Percentiles rank a stretch among this genome's conserved stretches.
Conservation (phyloP, 2,797 vertebrate species). For the Protonibea diacanthus region DNA sequence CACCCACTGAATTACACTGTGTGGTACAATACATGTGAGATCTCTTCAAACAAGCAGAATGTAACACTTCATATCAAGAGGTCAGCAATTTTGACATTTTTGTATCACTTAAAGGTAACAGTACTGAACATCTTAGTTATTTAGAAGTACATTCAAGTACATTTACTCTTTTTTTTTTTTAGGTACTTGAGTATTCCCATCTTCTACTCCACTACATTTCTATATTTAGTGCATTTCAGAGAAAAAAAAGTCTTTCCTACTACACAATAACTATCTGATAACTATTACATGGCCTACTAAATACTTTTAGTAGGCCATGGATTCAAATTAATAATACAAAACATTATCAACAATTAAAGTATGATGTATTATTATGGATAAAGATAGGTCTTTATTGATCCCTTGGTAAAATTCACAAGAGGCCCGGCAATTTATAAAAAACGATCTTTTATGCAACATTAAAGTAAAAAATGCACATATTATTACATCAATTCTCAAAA, state of each 20-base stretch:
- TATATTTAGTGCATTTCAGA: too few species aligned
- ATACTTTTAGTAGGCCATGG: too few species aligned
- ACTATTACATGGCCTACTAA: not conserved
- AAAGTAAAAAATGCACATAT: not conserved
- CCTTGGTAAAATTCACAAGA: too few species aligned
- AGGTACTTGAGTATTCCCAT: not conserved
- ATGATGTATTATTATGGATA: not conserved
- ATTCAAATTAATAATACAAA: not conserved
- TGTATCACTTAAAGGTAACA: conserved; percentile 6
- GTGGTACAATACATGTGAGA: not conserved
- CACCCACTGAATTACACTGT: not conserved
- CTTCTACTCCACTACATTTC: not conserved
- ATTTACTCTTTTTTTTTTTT: not conserved
- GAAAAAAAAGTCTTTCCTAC: not conserved
- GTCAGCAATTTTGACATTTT: not conserved
- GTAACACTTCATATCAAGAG: not conserved
- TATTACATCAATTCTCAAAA: not conserved
- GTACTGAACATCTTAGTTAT: not conserved
- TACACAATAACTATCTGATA: not conserved
- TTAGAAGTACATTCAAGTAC: not conserved
- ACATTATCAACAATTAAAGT: not conserved
- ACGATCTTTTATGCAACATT: not conserved
- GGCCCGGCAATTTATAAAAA: too few species aligned
- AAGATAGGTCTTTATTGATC: not conserved
- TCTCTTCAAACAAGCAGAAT: too few species aligned